These are phyloP conservation scores for Podocnemis expansa DNA, from an alignment of 2,113 vertebrate species.

Conservation along the genomic window DNA sequence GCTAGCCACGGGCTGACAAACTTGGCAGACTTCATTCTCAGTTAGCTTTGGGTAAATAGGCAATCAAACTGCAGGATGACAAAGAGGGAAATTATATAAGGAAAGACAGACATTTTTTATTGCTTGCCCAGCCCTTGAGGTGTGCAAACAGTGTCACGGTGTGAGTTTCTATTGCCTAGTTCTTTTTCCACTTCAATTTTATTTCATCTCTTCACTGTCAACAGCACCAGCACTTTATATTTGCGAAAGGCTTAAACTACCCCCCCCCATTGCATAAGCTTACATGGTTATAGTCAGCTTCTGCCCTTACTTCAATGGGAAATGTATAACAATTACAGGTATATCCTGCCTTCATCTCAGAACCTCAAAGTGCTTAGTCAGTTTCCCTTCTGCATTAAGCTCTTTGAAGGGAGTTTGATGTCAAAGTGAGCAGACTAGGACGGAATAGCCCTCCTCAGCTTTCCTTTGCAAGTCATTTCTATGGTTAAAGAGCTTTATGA, in stretches of 20 bases:
- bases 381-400: background rate
- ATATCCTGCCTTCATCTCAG: background rate
- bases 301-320: background rate
- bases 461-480: background rate
- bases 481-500: background rate
- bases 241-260: background rate
- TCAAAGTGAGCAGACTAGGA: background rate
- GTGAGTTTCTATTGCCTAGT: background rate
- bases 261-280: background rate
- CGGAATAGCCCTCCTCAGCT: background rate
- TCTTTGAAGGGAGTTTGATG: background rate
- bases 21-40: background rate
- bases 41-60: background rate
- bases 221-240: background rate
- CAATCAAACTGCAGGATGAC: rapidly evolving
- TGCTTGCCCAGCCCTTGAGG: background rate
- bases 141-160: rapidly evolving
- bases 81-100: background rate
- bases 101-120: background rate
- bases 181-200: background rate
- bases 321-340: background rate
- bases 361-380: background rate
- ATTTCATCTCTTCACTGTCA: background rate
- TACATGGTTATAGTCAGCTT: background rate
- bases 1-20: background rate